phyloP scores from a whole-genome alignment of 2,888 invertebrate species.

The Gnatocerus cornutus region DNA sequence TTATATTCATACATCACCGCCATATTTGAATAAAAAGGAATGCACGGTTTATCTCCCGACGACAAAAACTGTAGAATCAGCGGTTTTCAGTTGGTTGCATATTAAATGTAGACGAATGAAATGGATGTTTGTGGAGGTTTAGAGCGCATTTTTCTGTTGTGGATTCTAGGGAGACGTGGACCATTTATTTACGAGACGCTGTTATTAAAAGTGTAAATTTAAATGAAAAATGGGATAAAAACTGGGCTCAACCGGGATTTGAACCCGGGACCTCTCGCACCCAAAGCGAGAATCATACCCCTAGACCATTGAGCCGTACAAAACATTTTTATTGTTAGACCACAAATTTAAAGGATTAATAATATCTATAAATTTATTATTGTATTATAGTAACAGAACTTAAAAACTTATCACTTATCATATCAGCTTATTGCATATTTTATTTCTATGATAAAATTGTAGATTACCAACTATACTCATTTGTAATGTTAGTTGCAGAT shows the following conservation, averaged over 20 bases:
- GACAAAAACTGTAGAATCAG: conserved; percentile 30
- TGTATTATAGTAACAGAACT: too few relatives aligned
- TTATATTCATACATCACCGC: conserved; percentile 25
- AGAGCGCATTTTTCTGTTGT: neutral
- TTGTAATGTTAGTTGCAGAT: too few relatives aligned
- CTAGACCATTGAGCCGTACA: conserved; percentile 71
- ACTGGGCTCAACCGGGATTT: conserved; percentile 70
- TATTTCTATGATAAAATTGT: too few relatives aligned
- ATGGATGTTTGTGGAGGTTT: conserved; percentile 1
- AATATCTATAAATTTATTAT: too few relatives aligned
- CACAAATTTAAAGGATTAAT: too few relatives aligned
- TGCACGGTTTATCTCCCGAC: conserved; percentile 2
- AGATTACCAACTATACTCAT: too few relatives aligned
- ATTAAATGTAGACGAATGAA: conserved; percentile 33
- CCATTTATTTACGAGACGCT: neutral
- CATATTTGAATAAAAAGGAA: conserved; percentile 21
- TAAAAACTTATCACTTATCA: too few relatives aligned
- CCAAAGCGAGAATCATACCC: conserved; percentile 73
- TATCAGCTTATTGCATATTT: too few relatives aligned
- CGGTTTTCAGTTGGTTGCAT: conserved; percentile 24
- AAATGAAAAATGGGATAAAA: neutral
- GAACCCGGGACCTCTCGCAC: conserved; percentile 73
- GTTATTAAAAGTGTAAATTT: conserved; percentile 13
- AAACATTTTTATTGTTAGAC: neutral
- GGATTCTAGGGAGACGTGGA: neutral